Evolutionary conservation across 2,113 vertebrate genomes (phyloP), one percentile per base, ranked within the genome.

Genomic region (Bufo gargarizans): DNA sequence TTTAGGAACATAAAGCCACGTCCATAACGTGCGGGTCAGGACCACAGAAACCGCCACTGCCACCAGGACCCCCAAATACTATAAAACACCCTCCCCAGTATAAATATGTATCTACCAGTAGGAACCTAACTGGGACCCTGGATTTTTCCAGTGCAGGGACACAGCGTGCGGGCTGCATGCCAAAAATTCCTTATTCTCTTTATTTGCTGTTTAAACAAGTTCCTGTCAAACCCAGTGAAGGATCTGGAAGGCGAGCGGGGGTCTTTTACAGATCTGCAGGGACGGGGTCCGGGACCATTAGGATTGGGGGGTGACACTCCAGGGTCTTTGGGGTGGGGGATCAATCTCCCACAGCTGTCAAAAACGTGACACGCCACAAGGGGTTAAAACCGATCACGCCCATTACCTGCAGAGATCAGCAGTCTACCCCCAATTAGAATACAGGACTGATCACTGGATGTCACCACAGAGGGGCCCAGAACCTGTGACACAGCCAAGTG

Each of bases 121-220:
- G 33, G 33, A 33, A 33, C 33, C 33, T 33, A 0, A 33, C 33
- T 33, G 33, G 20, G 20, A 6, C 63, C 63, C 63, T 1, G 7
- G 63, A 33, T 22, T 13, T 11, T 2, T 2, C n/a, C 63, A n/a
- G 3, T 8, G 63, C 59, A 5, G 59, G 59, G 59, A 61, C 17
- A 4, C 16, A 19, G 4, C 4, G 63, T 6, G 16, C n/a, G 16
- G 22, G 22, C 56, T 58, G 6, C 56, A 47, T 20, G 79, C 79
- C 79, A 45, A 45, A 81, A 61, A 45, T 61, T 81, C 56, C 55
- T 81, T 45, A 19, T 14, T 19, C n/a, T 14, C 12, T 59, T 80
- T 80, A 81, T 81, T 61, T 61, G 56, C 45, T 58, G 56, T 81
- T 81, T 45, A 61, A 61, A 59, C 56, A 59, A 81, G 78, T 61